Conservation (phyloP, 2,113 vertebrate species). For the Podilymbus podiceps region DNA sequence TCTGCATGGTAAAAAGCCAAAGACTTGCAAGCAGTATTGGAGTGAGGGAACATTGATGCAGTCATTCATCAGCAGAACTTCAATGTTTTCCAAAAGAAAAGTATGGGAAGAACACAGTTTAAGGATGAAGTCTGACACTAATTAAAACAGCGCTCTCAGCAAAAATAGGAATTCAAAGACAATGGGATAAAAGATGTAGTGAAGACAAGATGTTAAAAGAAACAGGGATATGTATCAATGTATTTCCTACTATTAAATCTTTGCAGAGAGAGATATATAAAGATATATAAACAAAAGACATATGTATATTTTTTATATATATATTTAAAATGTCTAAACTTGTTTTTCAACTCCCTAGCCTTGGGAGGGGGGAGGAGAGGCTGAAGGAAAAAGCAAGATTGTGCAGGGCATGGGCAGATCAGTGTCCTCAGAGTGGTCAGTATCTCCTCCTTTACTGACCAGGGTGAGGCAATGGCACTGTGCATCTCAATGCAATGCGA, state of each 20-base stretch:
- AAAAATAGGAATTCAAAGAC: not conserved
- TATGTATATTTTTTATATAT: too few species aligned
- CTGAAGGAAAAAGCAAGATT: not conserved
- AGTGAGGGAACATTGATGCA: not conserved
- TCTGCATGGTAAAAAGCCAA: slow-evolving; percentile 38
- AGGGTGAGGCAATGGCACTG: not conserved
- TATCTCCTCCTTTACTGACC: not conserved
- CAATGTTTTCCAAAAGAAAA: not conserved
- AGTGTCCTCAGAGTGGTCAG: not conserved
- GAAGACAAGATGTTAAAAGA: not conserved
- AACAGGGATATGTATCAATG: not conserved
- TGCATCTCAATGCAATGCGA: not conserved
- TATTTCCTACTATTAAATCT: not conserved
- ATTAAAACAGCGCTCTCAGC: slow-evolving; percentile 60
- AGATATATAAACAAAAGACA: too few species aligned
- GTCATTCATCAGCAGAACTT: slow-evolving; percentile 24
- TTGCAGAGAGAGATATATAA: too few species aligned
- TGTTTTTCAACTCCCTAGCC: not conserved
- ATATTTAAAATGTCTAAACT: too few species aligned
- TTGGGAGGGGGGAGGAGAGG: not conserved
- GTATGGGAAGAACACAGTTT: not conserved
- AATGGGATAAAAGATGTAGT: not conserved
- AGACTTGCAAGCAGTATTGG: slow-evolving; percentile 20
- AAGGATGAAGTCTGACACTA: slow-evolving; percentile 26
- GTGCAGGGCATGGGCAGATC: not conserved